Conservation (phyloP, 2,888 invertebrate species). For the Bruchidius siliquastri region DNA sequence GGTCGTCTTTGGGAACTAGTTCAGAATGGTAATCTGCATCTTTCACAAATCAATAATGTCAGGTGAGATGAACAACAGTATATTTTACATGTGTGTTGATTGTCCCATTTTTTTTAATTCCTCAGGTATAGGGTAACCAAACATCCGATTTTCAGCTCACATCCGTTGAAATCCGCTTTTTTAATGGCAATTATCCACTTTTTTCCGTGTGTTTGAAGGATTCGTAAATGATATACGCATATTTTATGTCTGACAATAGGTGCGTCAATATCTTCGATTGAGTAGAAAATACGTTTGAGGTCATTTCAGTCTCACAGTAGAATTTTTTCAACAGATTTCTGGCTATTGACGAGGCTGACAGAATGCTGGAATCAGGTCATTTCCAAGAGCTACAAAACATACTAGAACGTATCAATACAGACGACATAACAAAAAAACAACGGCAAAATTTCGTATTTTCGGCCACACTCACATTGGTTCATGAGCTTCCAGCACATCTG, state of each 20-base stretch:
- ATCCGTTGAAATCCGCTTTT: too few relatives aligned
- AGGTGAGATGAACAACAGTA: conserved; percentile 54
- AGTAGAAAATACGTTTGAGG: too few relatives aligned
- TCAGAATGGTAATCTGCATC: conserved; percentile 70
- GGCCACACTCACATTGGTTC: conserved; percentile 90
- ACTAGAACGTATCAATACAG: conserved; percentile 72
- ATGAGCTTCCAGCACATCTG: conserved; percentile 74
- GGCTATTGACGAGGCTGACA: conserved; percentile 96
- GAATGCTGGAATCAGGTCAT: conserved; percentile 96
- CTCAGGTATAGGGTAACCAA: too few relatives aligned
- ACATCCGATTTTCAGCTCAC: not conserved
- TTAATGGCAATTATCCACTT: not conserved
- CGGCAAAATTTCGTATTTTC: conserved; percentile 97
- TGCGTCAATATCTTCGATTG: too few relatives aligned
- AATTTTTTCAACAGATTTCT: conserved; percentile 60
- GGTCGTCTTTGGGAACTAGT: conserved; percentile 95
- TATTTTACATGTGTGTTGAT: too few relatives aligned
- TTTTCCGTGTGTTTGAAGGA: too few relatives aligned
- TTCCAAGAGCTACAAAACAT: conserved; percentile 86
- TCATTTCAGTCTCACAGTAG: not conserved
- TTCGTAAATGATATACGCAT: too few relatives aligned
- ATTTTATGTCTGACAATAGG: too few relatives aligned
- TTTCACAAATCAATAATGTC: conserved; percentile 66
- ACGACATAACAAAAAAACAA: conserved; percentile 53
- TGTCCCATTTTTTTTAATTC: too few relatives aligned